Evolutionary conservation across 2,797 vertebrate species (phyloP).

Genomic region (Lutjanus argentimaculatus): DNA sequence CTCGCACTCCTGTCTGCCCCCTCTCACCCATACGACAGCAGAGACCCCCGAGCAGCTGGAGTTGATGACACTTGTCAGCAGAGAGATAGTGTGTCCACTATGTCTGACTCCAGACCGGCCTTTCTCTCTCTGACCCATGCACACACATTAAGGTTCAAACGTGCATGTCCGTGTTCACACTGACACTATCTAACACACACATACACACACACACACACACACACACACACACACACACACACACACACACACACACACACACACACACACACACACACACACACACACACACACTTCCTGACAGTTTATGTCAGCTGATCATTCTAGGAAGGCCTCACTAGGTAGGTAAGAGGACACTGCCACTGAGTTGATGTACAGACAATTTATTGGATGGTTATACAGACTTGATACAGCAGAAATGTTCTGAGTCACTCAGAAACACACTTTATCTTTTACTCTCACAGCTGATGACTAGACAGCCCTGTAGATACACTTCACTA

Average conservation of each 20-base stretch:
- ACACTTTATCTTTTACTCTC: slow-evolving; percentile 15
- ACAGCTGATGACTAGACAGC: background rate
- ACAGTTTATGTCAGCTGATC: slow-evolving; percentile 62
- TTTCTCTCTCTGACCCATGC: slow-evolving; percentile 54
- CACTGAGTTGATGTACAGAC: slow-evolving; percentile 26
- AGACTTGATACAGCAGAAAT: slow-evolving; percentile 28
- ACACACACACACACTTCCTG: slow-evolving; percentile 33
- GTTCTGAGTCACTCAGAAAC: slow-evolving; percentile 45
- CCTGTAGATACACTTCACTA: background rate
- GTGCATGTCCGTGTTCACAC: slow-evolving; percentile 49
- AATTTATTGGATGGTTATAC: slow-evolving; percentile 11
- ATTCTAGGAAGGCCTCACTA: slow-evolving; percentile 34
- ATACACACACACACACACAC: slow-evolving; percentile 7
- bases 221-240: slow-evolving; percentile 9
- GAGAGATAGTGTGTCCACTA: slow-evolving; percentile 61
- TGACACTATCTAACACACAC: background rate
- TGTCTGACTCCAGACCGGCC: slow-evolving; percentile 62
- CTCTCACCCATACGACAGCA: slow-evolving; percentile 61
- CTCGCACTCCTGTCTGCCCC: slow-evolving; percentile 57
- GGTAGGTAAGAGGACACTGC: slow-evolving; percentile 44
- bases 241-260: slow-evolving; percentile 23
- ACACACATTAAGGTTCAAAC: slow-evolving; percentile 53
- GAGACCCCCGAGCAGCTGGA: slow-evolving; percentile 74
- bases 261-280: slow-evolving; percentile 4
- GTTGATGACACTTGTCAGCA: slow-evolving; percentile 81